Evolutionary conservation across 2,888 invertebrate species (phyloP).

Genomic region (Nowickia ferox): DNA sequence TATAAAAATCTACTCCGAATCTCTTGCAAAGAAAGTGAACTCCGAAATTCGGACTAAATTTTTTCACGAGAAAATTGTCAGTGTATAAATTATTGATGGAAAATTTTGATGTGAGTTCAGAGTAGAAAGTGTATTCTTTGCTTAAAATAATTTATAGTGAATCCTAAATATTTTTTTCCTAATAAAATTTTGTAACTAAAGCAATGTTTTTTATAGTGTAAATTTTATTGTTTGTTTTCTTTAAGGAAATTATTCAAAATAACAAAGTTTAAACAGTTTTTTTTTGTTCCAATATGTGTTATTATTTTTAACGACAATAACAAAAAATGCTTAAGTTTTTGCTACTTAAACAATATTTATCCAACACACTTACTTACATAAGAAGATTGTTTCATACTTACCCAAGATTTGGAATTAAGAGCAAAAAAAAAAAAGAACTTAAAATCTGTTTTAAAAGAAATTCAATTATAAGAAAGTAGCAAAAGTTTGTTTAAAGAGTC

Average conservation of each 20-base stretch:
- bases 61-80: too few relatives aligned
- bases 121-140: too few relatives aligned
- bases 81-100: too few relatives aligned
- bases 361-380: conserved; percentile 41
- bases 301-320: conserved; percentile 27
- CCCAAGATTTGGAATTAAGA: conserved; percentile 59
- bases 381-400: conserved; percentile 49
- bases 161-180: not conserved
- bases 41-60: too few relatives aligned
- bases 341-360: conserved; percentile 71
- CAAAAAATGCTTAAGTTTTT: conserved; percentile 61
- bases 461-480: conserved; percentile 72
- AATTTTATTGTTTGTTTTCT: not conserved
- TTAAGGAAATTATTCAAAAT: conserved; percentile 36
- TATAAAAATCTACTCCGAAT: too few relatives aligned
- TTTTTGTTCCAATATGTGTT: conserved; percentile 13
- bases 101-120: too few relatives aligned
- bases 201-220: not conserved
- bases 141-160: too few relatives aligned
- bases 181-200: not conserved
- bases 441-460: conserved; percentile 70
- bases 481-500: conserved; percentile 67
- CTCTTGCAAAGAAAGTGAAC: too few relatives aligned
- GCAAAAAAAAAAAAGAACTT: conserved; percentile 18
- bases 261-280: conserved; percentile 39